Conservation (phyloP, 35 echinoderm and acorn worm species). For the Ptychodera flava region DNA sequence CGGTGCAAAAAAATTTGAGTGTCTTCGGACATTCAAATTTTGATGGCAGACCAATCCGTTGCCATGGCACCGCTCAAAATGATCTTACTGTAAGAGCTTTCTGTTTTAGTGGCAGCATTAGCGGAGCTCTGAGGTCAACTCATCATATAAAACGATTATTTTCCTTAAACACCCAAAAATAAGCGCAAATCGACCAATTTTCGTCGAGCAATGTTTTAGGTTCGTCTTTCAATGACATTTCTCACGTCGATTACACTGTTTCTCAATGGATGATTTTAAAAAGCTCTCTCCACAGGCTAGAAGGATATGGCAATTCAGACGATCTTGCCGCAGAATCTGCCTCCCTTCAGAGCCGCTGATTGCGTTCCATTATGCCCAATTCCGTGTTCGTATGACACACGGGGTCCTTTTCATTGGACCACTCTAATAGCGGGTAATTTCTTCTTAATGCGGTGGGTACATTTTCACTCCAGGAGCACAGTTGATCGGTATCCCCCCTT, state of each 20-base stretch:
- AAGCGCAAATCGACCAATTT: neutral
- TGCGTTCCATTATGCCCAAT: neutral
- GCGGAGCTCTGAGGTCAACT: neutral
- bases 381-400: neutral
- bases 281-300: neutral
- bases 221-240: neutral
- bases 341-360: neutral
- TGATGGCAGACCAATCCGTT: no score
- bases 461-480: neutral
- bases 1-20: no score
- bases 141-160: neutral
- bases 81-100: no score
- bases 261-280: neutral
- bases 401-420: neutral
- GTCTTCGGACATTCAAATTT: no score
- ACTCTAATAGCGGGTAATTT: slow-evolving; percentile 1
- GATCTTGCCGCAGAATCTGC: neutral
- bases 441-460: neutral
- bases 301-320: neutral
- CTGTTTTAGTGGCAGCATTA: neutral
- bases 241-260: neutral
- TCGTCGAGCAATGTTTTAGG: neutral
- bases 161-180: neutral
- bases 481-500: neutral
- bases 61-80: neutral